Percentiles rank a stretch among this genome's conserved stretches.
These are phyloP conservation scores for Dione vanillae DNA, from an alignment of 2,888 invertebrate species.

Conservation along the genomic window DNA sequence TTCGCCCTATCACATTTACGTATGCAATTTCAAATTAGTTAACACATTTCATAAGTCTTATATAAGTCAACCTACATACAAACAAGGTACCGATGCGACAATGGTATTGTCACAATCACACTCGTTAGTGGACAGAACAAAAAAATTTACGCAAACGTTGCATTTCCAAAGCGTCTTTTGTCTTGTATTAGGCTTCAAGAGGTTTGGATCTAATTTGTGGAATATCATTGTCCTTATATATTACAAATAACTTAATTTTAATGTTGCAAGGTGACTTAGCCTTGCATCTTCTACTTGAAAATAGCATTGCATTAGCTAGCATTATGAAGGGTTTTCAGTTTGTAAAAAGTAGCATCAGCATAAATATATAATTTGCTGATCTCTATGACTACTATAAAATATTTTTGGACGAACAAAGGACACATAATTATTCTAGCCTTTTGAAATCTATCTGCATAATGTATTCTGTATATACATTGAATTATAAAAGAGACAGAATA, in stretches of 20 bases:
- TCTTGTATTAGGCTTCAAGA: slow-evolving; percentile 1
- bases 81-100: slow-evolving; percentile 22
- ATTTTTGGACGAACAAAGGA: too few relatives aligned
- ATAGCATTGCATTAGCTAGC: too few relatives aligned
- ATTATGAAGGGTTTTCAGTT: too few relatives aligned
- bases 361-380: too few relatives aligned
- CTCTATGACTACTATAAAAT: too few relatives aligned
- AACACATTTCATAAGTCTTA: background rate
- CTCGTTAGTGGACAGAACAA: slow-evolving; percentile 34
- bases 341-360: too few relatives aligned
- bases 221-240: background rate
- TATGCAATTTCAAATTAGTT: background rate
- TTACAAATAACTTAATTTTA: slow-evolving; percentile 7
- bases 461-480: too few relatives aligned
- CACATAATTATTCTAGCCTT: too few relatives aligned
- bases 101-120: slow-evolving; percentile 34
- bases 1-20: background rate
- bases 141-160: slow-evolving; percentile 32
- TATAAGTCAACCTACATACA: slow-evolving; percentile 21
- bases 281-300: too few relatives aligned
- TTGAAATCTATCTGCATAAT: too few relatives aligned
- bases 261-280: background rate
- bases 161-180: slow-evolving; percentile 29
- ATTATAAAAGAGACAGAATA: too few relatives aligned
- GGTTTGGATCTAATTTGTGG: slow-evolving; percentile 5